Evolutionary conservation across 1,140 invertebrate species (phyloP).

Genomic region (Panulirus ornatus): DNA sequence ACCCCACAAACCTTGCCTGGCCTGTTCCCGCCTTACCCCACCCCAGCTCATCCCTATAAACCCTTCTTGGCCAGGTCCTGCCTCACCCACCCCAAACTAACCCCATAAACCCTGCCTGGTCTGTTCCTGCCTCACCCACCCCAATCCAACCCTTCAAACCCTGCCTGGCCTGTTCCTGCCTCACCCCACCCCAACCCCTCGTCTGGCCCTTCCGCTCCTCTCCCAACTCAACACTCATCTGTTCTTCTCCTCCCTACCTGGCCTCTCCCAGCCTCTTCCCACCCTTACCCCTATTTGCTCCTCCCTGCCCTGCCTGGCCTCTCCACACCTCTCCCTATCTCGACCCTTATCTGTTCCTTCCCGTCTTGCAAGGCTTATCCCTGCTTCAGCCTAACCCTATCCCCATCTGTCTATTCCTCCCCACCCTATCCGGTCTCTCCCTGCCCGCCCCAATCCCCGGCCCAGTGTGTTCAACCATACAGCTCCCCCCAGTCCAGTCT

Average conservation of each 20-base stretch:
- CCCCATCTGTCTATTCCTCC: too few relatives aligned
- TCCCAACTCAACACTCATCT: too few relatives aligned
- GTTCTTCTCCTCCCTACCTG: not conserved
- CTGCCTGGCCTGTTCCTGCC: not conserved
- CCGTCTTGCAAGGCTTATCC: too few relatives aligned
- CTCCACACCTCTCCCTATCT: conserved; percentile 23
- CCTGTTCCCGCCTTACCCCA: not conserved
- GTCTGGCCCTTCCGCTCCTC: not conserved
- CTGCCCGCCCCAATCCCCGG: too few relatives aligned
- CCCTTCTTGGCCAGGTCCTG: too few relatives aligned
- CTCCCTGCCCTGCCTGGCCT: not conserved
- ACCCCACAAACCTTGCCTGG: too few relatives aligned
- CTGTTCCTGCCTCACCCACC: not conserved
- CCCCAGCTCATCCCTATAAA: too few relatives aligned
- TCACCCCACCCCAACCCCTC: not conserved
- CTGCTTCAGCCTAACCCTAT: too few relatives aligned
- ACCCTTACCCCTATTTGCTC: not conserved
- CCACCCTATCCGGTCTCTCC: too few relatives aligned
- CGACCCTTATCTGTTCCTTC: conserved; percentile 9
- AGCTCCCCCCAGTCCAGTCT: too few relatives aligned
- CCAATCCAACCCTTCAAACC: not conserved
- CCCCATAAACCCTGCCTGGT: too few relatives aligned
- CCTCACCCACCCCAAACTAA: not conserved
- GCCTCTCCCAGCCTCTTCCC: not conserved
- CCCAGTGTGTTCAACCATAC: too few relatives aligned